Conservation (phyloP, 2,888 invertebrate species). For the Ceraclea dissimilis region DNA sequence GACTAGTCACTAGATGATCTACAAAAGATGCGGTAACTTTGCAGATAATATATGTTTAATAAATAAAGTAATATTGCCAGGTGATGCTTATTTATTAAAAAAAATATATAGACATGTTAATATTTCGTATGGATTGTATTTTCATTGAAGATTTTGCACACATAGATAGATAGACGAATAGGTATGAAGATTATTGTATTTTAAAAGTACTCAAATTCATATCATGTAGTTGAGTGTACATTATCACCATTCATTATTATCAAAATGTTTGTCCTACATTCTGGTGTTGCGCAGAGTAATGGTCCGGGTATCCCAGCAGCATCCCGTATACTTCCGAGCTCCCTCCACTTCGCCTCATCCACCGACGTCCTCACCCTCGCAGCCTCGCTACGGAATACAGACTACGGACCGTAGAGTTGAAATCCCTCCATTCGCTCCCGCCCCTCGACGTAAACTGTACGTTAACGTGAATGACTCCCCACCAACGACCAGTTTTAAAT, state of each 20-base stretch:
- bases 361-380: slow-evolving; percentile 36
- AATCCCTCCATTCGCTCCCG: slow-evolving; percentile 33
- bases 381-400: slow-evolving; percentile 41
- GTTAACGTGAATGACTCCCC: slow-evolving; percentile 6
- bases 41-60: too few species aligned
- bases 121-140: too few species aligned
- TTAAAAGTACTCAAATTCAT: too few species aligned
- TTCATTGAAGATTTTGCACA: too few species aligned
- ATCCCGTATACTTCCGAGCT: slow-evolving; percentile 24
- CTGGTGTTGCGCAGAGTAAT: background rate
- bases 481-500: background rate
- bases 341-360: slow-evolving; percentile 30
- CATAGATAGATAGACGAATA: too few species aligned
- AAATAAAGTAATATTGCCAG: too few species aligned
- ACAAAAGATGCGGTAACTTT: too few species aligned
- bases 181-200: too few species aligned
- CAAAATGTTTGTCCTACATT: slow-evolving; percentile 1
- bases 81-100: too few species aligned
- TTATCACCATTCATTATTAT: background rate
- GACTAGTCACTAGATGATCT: too few species aligned
- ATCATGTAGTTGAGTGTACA: background rate
- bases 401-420: slow-evolving; percentile 31
- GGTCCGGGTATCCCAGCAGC: slow-evolving; percentile 4
- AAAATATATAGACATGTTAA: too few species aligned
- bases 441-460: slow-evolving; percentile 29